Percentiles rank a stretch among this genome's conserved stretches.
Evolutionary conservation across 2,888 invertebrate species (phyloP).

Genomic region (Antitype chi): DNA sequence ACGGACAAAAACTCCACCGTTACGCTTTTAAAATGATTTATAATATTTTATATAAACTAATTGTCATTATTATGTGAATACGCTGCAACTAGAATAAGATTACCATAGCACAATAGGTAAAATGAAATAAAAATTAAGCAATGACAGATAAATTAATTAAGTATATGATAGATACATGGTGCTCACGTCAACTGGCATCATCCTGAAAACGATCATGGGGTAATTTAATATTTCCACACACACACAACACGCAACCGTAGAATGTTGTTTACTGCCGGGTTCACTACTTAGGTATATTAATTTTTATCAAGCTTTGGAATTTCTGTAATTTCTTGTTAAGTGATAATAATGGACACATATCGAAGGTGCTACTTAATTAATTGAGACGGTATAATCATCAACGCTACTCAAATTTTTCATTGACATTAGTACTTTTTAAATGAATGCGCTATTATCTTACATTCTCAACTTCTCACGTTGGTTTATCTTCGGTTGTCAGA

Average conservation of each 20-base stretch:
- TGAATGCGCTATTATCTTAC: slow-evolving; percentile 27
- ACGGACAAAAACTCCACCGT: no score
- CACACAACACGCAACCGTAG: background rate
- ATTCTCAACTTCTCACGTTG: slow-evolving; percentile 16
- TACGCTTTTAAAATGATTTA: no score
- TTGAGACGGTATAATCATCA: slow-evolving; percentile 29
- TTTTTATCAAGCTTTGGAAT: background rate
- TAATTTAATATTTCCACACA: background rate
- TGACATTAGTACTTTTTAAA: slow-evolving; percentile 27
- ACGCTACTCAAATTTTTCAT: slow-evolving; percentile 22
- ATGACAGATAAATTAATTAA: no score
- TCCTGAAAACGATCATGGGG: background rate
- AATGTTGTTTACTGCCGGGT: background rate
- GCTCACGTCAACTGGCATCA: background rate
- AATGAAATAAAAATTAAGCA: no score
- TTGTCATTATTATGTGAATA: no score
- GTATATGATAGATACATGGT: no score
- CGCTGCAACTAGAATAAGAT: no score
- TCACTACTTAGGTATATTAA: background rate
- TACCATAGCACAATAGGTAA: no score
- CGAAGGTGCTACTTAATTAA: slow-evolving; percentile 33
- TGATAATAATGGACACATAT: slow-evolving; percentile 5
- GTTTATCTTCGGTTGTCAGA: slow-evolving; percentile 19
- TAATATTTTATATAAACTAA: no score
- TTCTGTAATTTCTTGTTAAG: slow-evolving; percentile 16